Conservation (phyloP, 2,888 invertebrate genomes). For the Drosophila prolongata region DNA sequence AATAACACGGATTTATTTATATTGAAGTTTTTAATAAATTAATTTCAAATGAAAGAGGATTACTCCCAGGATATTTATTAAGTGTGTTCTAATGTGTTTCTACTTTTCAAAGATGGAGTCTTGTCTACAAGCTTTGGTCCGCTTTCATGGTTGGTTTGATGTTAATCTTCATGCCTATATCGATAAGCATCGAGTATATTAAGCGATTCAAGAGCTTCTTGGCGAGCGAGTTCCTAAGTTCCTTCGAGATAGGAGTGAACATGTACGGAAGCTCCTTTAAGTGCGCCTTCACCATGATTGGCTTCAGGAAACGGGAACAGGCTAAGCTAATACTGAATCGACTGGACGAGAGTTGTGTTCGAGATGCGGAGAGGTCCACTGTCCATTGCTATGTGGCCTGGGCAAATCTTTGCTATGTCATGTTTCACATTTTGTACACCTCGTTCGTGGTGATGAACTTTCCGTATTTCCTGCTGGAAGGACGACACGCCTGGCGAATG, state of each 20-base stretch:
- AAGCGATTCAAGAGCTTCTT: conserved; percentile 27
- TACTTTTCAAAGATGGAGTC: neutral
- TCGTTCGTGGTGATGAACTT: conserved; percentile 14
- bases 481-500: conserved; percentile 19
- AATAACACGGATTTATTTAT: no score
- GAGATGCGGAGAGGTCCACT: conserved; percentile 9
- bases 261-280: conserved; percentile 20
- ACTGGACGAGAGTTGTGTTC: conserved; percentile 46
- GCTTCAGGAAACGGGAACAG: conserved; percentile 29
- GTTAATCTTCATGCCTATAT: conserved; percentile 10
- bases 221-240: conserved; percentile 52
- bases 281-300: conserved; percentile 32
- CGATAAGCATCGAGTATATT: conserved; percentile 1
- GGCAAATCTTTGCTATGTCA: conserved; percentile 33
- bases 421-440: conserved; percentile 29
- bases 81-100: neutral
- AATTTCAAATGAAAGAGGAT: no score
- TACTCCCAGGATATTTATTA: no score
- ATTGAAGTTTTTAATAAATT: no score
- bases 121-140: neutral
- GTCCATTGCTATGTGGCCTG: conserved; percentile 37
- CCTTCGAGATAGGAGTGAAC: conserved; percentile 25
- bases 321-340: conserved; percentile 43
- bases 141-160: neutral
- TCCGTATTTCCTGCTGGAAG: neutral